These are phyloP conservation scores for Physella acuta DNA, from an alignment of 1,140 invertebrate species.

Conservation along the genomic window DNA sequence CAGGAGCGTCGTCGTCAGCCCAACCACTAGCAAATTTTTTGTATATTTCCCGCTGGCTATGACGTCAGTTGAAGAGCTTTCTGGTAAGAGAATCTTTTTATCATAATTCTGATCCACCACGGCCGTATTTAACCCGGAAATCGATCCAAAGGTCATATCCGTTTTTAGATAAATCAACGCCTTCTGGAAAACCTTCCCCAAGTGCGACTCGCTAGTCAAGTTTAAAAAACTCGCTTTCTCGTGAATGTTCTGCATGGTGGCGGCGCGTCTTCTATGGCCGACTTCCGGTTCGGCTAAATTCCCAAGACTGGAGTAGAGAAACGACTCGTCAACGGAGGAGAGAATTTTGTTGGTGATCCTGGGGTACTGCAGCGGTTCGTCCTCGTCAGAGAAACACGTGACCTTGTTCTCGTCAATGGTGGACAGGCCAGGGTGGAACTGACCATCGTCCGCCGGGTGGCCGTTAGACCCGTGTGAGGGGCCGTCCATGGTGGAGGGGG, in stretches of 20 bases:
- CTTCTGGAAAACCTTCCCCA: conserved; percentile 21
- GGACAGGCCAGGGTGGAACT: background rate
- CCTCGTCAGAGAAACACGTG: background rate
- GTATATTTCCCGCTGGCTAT: conserved; percentile 29
- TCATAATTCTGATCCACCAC: background rate
- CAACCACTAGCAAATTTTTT: conserved; percentile 36
- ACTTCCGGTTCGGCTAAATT: background rate
- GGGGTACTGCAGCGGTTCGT: background rate
- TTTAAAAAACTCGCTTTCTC: conserved; percentile 22
- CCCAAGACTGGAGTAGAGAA: conserved; percentile 1
- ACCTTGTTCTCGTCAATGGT: background rate
- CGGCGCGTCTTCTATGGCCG: background rate
- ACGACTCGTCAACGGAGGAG: conserved; percentile 1
- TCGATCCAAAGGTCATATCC: conserved; percentile 15
- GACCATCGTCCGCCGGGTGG: too few species aligned
- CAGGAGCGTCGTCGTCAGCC: conserved; percentile 38
- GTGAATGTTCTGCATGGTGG: conserved; percentile 21
- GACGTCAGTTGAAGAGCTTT: background rate
- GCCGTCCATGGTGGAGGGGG: too few species aligned
- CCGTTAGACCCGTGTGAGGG: too few species aligned
- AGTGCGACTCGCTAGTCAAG: conserved; percentile 11
- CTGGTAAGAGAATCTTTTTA: background rate
- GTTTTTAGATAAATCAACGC: conserved; percentile 20
- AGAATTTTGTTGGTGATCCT: background rate
- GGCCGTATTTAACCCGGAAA: conserved; percentile 3